These are phyloP conservation scores for Agapornis canus DNA, from an alignment of 2,797 vertebrate genomes.

Conservation along the genomic window DNA sequence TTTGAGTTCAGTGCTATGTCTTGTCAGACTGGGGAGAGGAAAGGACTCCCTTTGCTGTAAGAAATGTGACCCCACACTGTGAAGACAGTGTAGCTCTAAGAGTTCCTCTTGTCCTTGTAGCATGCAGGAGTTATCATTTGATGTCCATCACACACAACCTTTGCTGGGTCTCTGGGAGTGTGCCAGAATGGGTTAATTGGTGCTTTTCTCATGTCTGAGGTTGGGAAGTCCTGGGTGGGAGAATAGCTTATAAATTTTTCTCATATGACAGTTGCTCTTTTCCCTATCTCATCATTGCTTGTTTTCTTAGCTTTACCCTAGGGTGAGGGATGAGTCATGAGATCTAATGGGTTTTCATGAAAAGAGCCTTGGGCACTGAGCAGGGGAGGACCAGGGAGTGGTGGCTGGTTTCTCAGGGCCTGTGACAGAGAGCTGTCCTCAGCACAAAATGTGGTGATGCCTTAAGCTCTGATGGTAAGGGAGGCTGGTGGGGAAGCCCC, in stretches of 20 bases:
- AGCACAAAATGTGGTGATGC: rapidly evolving
- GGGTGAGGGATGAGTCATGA: constrained; percentile 43
- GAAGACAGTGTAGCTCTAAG: background rate
- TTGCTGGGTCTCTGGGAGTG: background rate
- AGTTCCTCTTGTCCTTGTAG: background rate
- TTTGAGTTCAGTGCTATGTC: rapidly evolving
- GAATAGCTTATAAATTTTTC: background rate
- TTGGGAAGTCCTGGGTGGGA: background rate
- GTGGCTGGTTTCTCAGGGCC: rapidly evolving
- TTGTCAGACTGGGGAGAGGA: background rate
- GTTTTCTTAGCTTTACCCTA: constrained; percentile 14
- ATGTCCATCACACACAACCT: background rate
- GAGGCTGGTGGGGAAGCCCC: background rate
- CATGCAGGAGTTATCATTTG: background rate
- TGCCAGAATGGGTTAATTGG: background rate
- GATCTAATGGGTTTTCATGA: constrained; percentile 56
- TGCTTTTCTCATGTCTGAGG: background rate
- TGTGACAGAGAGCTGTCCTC: rapidly evolving
- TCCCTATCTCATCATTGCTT: background rate
- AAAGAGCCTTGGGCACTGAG: background rate
- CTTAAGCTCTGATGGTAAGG: rapidly evolving
- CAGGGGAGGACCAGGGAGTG: background rate
- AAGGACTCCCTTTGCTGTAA: background rate
- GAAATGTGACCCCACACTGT: background rate
- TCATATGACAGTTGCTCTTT: background rate